These are phyloP conservation scores for Chromis chromis DNA, from an alignment of 2,797 vertebrate genomes.

Conservation along the genomic window DNA sequence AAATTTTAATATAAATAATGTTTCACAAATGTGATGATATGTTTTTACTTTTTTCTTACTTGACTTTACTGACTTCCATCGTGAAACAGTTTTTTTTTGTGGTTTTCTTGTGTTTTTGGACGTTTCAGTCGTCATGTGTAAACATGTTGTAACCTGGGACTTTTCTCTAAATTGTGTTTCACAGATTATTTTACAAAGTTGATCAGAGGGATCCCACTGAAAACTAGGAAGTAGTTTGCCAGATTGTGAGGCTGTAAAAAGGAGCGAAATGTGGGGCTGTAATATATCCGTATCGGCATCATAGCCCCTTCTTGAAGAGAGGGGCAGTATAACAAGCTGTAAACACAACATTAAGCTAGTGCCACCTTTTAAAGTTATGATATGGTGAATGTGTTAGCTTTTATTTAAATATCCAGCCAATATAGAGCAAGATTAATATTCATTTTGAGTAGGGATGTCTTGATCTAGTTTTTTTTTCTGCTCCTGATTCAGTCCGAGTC, in stretches of 20 bases:
- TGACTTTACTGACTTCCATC: conserved; percentile 45
- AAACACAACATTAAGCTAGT: too few species aligned
- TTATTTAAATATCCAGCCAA: not conserved
- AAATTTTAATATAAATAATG: conserved; percentile 76
- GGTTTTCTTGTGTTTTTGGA: conserved; percentile 54
- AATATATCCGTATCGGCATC: not conserved
- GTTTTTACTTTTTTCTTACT: conserved; percentile 47
- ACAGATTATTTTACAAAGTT: not conserved
- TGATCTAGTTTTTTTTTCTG: too few species aligned
- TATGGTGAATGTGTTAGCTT: not conserved
- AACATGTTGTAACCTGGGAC: conserved; percentile 1
- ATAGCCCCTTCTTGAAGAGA: not conserved
- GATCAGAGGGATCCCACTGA: not conserved
- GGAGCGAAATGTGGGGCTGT: not conserved
- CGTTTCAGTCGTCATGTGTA: conserved; percentile 34
- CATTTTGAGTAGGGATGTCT: not conserved
- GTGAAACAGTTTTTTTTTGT: conserved; percentile 6
- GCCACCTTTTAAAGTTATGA: too few species aligned
- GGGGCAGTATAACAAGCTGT: not conserved
- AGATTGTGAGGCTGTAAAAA: not conserved
- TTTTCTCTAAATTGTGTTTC: not conserved
- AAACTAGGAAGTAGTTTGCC: not conserved
- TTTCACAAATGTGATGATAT: conserved; percentile 64
- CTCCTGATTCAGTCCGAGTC: too few species aligned
- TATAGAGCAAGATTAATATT: not conserved